Conservation (phyloP, 2,113 vertebrate species). For the Ceuthmochares aereus region DNA sequence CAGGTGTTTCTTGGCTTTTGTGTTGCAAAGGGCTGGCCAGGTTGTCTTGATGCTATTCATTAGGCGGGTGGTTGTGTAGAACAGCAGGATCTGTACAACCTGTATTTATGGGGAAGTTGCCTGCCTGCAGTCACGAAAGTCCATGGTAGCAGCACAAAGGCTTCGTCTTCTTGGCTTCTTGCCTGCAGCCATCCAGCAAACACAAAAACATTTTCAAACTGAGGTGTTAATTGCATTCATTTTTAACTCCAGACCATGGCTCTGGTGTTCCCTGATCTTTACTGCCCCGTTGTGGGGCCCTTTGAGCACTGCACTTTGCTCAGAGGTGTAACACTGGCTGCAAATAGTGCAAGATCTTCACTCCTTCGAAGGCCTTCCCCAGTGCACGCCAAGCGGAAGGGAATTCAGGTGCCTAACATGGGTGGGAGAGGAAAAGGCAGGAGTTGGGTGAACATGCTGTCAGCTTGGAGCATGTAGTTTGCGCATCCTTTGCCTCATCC, state of each 20-base stretch:
- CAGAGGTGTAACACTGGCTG: background rate
- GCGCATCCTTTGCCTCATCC: background rate
- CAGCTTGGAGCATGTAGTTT: rapidly evolving
- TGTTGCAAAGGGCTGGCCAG: background rate
- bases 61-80: background rate
- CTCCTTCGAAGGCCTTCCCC: background rate
- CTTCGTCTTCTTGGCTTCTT: background rate
- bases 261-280: background rate
- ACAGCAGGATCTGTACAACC: background rate
- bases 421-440: background rate
- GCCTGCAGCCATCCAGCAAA: background rate
- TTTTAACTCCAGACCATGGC: background rate
- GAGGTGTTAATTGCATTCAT: background rate
- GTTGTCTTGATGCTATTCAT: background rate
- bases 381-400: background rate
- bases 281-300: background rate
- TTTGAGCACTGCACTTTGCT: background rate
- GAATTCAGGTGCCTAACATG: rapidly evolving
- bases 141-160: background rate
- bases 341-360: background rate
- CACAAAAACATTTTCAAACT: background rate
- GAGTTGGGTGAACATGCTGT: rapidly evolving
- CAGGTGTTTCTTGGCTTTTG: background rate
- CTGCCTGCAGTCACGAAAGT: background rate
- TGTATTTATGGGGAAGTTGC: background rate